Evolutionary conservation across 2,888 invertebrate species (phyloP), one percentile per base, ranked within the genome.

Genomic region (Dryobota labecula): DNA sequence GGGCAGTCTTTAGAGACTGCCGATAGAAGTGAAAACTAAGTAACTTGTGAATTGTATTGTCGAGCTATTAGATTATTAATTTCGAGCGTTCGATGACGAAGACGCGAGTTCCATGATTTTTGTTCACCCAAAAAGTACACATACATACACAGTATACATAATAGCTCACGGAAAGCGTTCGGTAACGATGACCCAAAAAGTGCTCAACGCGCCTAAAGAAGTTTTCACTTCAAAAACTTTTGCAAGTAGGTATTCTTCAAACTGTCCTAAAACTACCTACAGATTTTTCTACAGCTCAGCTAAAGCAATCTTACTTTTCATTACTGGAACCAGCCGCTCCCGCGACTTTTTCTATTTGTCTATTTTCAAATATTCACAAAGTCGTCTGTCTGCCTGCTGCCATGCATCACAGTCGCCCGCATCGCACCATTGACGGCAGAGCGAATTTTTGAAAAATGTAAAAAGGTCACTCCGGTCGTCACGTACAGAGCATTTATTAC

Each of bases 371-470:
- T 66, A 72, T 76, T 73, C 73, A 53, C 58, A 72, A 61, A 73
- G 81, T 86, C 84, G 85, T 83, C 69, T 84, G 90, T 90, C 87
- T 90, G 86, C 71, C 74, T 75, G 78, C 85, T 86, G 87, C 87
- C 89, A 90, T 89, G 86, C 89, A 88, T 87, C 88, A 78, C 63
- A 33, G 58, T 63, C 76, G 76, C 27, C 68, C 65, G 75, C 71
- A 77, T 63, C 77, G 63, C 84, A 63, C 89, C 91, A 95, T 92
- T 93, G 94, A 95, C 92, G 94, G 92, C 90, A 83, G 86, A 70
- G 91, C 91, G 94, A 94, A 94, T 94, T 95, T 95, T 95, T 95
- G 94, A 96, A 95, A 96, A 95, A 95, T 96, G 95, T 94, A 93
- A 95, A 96, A 94, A 94, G 94, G 93, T 93, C 95, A 92, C 89